Evolutionary conservation across 1,140 invertebrate genomes (phyloP), one percentile per base, ranked within the genome.

Genomic region (Brachionus rotundiformis): DNA sequence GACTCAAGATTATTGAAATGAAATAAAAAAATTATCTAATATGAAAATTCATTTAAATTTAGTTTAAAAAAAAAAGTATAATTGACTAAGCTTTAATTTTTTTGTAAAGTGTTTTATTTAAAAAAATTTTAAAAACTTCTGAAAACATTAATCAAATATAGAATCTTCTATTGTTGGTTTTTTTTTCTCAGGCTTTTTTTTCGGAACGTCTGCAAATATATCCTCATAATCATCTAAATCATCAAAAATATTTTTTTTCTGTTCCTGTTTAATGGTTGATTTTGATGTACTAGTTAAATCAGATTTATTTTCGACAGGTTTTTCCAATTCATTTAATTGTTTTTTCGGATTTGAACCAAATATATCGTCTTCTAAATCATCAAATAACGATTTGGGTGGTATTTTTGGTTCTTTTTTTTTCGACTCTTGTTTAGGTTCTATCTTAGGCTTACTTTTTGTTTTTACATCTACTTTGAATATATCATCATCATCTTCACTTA

Each of bases 401-500:
- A 3, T 5, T 6, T 27, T 73, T 73, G 29, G 33, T 31, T 71
- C 33, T 25, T 27, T 44, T 47, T 27, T 19, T 73, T 73, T 73
- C 7, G 13, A 3, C 31, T 71, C 31, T 19, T 2, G 11, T 73
- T 47, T 73, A 6, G 31, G 4, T 3, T 47, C 36, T 10, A 11
- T 23, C 13, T 73, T 41, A 6, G 36, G 19, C 25, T 44, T 41
- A 6, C 4, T 31, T 73, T 71, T 71, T 6, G 0, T 5, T 47
- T 7, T 13, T 11, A 73, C 8, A 25, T 47, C 39, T 25, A 73
- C 23, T 73, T 47, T 73, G 39, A 73, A 73, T 2, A 73, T 44
- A 73, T 73, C 68, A 25, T 73, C 68, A 73, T 73, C 68, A 11
- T 73, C 68, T 19, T 73, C 19, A 44, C 31, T 16, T 65, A 65